Conservation (phyloP, 2,797 vertebrate species). For the Muscicapa striata region DNA sequence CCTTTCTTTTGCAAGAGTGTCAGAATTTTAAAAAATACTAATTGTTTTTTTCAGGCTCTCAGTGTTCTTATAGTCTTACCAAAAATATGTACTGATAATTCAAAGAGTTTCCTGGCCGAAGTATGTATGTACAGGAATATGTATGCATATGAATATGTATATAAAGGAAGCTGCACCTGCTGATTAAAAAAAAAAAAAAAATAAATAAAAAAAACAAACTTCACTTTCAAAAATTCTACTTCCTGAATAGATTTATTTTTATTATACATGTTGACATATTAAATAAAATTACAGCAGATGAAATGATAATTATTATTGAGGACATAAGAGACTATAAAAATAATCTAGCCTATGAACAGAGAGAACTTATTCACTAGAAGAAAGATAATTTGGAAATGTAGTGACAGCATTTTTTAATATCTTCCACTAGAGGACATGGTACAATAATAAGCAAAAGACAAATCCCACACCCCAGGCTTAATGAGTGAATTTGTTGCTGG, state of each 20-base stretch:
- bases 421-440: not conserved
- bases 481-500: not conserved
- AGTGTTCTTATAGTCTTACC: not conserved
- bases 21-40: not conserved
- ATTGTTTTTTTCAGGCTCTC: not conserved
- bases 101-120: not conserved
- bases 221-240: not conserved
- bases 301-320: not conserved
- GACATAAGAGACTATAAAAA: not conserved
- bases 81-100: not conserved
- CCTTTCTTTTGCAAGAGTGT: not conserved
- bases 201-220: not conserved
- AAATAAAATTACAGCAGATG: not conserved
- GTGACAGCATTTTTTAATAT: not conserved
- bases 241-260: not conserved
- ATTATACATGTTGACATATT: not conserved
- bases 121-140: not conserved
- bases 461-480: not conserved
- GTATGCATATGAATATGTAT: not conserved
- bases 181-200: not conserved
- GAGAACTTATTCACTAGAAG: not conserved
- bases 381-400: not conserved
- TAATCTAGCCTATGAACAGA: not conserved
- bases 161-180: not conserved
- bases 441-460: not conserved